A percentile compares a stretch with the other conserved stretches of the same genome.
phyloP scores from a whole-genome alignment of 2,888 invertebrate genomes.

The Chalcis sispes region DNA sequence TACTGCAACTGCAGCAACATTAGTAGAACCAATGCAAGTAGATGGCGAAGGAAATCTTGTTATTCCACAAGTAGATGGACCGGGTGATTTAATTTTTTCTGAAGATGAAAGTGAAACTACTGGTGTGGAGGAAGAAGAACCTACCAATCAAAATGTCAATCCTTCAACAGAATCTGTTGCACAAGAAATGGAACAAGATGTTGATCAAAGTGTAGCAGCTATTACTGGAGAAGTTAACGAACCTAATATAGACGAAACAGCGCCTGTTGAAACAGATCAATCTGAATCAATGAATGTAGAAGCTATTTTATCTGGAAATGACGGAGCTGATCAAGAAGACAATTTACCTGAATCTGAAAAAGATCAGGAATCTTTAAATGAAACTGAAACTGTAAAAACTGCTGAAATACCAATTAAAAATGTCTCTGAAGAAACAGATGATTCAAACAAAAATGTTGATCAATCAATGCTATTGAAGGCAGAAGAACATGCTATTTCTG shows the following conservation, averaged over 20 bases:
- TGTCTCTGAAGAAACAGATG: conserved; percentile 47
- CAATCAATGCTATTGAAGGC: conserved; percentile 52
- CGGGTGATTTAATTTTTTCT: conserved; percentile 68
- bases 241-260: background rate
- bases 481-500: conserved; percentile 56
- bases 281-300: conserved; percentile 55
- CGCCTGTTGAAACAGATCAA: conserved; percentile 12
- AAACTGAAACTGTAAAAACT: conserved; percentile 34
- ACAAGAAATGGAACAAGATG: conserved; percentile 64
- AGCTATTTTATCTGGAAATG: conserved; percentile 53
- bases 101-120: conserved; percentile 65
- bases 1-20: conserved; percentile 64
- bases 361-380: conserved; percentile 25
- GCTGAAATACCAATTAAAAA: conserved; percentile 6
- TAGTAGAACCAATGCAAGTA: conserved; percentile 73
- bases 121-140: conserved; percentile 57
- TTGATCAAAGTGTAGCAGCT: conserved; percentile 50
- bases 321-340: conserved; percentile 32
- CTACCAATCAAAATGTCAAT: conserved; percentile 56
- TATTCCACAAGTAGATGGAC: conserved; percentile 73
- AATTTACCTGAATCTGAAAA: conserved; percentile 31
- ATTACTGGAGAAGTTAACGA: conserved; percentile 43
- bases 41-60: conserved; percentile 73
- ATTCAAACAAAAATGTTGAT: conserved; percentile 13
- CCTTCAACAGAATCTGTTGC: conserved; percentile 33